A percentile compares a stretch with the other conserved stretches of the same genome.
These are phyloP conservation scores for Scomberomorus guttatus DNA, from an alignment of 2,797 vertebrate species.

Conservation along the genomic window DNA sequence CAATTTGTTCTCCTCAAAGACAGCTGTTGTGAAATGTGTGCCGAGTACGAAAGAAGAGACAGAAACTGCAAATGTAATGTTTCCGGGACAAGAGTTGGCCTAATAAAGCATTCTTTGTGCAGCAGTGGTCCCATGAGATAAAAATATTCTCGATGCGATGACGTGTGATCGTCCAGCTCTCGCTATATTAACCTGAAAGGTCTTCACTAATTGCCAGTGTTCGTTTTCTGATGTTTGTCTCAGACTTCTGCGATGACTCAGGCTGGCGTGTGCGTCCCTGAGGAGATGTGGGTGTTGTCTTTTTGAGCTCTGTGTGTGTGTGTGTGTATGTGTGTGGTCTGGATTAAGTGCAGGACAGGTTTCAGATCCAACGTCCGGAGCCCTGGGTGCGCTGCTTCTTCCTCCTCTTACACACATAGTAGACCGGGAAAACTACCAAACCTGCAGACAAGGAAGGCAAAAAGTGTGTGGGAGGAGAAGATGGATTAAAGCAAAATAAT, in stretches of 20 bases:
- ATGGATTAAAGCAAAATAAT: conserved; percentile 5
- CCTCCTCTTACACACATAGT: conserved; percentile 97
- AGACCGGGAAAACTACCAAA: conserved; percentile 94
- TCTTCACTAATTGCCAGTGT: conserved; percentile 17
- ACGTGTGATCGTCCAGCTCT: conserved; percentile 14
- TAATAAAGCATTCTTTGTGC: background rate
- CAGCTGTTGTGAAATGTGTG: conserved; percentile 1
- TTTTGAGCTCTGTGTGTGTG: conserved; percentile 20
- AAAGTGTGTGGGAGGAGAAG: background rate
- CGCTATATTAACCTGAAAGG: background rate
- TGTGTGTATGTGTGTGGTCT: conserved; percentile 18
- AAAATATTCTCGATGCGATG: background rate
- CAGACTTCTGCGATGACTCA: conserved; percentile 46
- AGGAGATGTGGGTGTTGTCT: conserved; percentile 54
- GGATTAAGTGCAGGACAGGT: conserved; percentile 12
- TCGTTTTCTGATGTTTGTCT: conserved; percentile 10
- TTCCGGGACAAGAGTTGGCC: background rate
- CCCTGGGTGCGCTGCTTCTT: conserved; percentile 89
- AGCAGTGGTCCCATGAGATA: background rate
- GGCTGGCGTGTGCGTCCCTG: conserved; percentile 62
- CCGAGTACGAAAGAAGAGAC: background rate
- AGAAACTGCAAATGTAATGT: conserved; percentile 6
- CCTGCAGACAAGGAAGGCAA: conserved; percentile 79
- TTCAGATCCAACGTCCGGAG: conserved; percentile 83
- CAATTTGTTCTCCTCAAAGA: conserved; percentile 12